Base-by-base conservation (phyloP, 2,888 invertebrate species). In the Dryobota labecula region DNA sequence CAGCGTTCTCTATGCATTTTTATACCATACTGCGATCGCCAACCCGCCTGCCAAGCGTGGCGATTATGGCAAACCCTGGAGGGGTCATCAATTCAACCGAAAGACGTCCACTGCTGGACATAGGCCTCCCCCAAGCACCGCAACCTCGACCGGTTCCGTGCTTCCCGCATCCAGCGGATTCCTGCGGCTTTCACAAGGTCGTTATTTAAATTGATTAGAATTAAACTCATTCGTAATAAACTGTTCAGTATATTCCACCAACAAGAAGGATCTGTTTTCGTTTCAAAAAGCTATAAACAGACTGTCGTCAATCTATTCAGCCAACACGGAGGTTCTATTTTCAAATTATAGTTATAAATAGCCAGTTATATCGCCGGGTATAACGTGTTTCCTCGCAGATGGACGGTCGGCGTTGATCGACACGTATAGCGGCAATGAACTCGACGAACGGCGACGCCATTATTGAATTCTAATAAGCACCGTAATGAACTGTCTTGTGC, bases 381-480 rank as follows among this genome's bases (percentile, higher is more conserved):
- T 80, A 78, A 76, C 71, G 64, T 69, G 74, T 77, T 83, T 69
- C 66, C 57, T 69, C 70, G 62, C 70, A 84, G 73, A 84, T 84
- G 65, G 80, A 84, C 70, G 78, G 73, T 64, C 76, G 66, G 76
- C 70, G 74, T 78, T 77, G 76, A 82, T 84, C 82, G 86, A 81
- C 84, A 83, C 86, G 85, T 83, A 76, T 79, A 73, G 76, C 82
- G 88, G 77, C 89, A 89, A 85, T 87, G 90, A 90, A 88, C 91
- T 87, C 84, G 13, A 63, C 76, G 78, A 33, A 63, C 76, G 78
- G 5, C 33, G 36, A 60, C 76, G 80, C 81, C 84, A 80, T 83
- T 86, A 86, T 83, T 87, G 87, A 88, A 89, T 91, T 84, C 82
- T 88, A 88, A 90, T 91, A 82, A 86, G 82, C 66, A 71, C 47